Evolutionary conservation across 2,113 vertebrate species (phyloP), one percentile per base, ranked within the genome.

Genomic region (Scatophagus argus): DNA sequence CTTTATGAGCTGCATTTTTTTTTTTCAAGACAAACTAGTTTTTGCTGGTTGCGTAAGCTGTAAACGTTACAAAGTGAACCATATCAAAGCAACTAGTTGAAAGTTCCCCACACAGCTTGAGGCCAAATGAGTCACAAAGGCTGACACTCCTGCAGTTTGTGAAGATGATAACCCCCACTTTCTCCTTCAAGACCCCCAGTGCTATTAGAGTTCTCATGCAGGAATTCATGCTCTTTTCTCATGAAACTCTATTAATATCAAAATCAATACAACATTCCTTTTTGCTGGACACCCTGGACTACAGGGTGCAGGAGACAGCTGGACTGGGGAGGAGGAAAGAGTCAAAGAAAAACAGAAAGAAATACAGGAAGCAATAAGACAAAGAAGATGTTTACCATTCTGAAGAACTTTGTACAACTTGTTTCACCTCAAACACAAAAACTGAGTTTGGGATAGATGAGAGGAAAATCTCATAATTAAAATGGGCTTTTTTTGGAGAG

Each of bases 401-500:
- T 39, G 32, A 49, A 29, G 47, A 62, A 51, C 32, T 39, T 69
- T 74, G 29, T 21, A 63, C 13, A 71, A 60, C 23, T 0, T 52
- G 10, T 44, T 2, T 56, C 47, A 52, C 23, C 51, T 78, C 29
- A 79, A 72, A 59, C 16, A 58, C 25, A 61, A 10, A 75, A 74
- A 79, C 9, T 51, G 0, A 74, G 49, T 67, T 66, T 56, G 17
- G 25, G 41, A 34, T 43, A 39, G 27, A 68, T 68, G 31, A 78
- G 41, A 21, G n/a, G 6, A 44, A 72, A 77, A 69, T 72, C 39
- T 59, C 8, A 32, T 82, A 73, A 87, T 84, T 76, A 77, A 77
- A 82, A 44, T 2, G 0, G 49, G 82, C 52, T 55, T 85, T 11
- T n/a, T 83, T 72, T 61, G 39, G 66, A 76, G 58, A 65, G 1